Percentiles rank a stretch among this genome's conserved stretches.
phyloP scores from a whole-genome alignment of 2,113 vertebrate species.

The Triplophysa siluroides region DNA sequence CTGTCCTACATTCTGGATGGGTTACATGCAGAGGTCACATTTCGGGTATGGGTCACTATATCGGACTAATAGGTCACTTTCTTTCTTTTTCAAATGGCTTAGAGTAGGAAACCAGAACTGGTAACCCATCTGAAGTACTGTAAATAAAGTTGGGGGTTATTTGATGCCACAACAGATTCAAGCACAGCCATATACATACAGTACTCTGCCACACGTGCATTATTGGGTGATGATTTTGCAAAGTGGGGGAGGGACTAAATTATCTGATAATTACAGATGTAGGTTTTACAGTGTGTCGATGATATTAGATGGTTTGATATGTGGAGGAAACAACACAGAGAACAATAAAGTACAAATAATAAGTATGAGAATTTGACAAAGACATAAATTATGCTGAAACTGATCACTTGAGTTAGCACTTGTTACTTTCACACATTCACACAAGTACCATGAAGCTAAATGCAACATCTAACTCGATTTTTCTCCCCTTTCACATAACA shows the following conservation, averaged over 20 bases:
- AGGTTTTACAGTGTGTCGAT: not conserved
- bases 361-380: no score
- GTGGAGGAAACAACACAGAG: not conserved
- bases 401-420: not conserved
- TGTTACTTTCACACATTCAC: not conserved
- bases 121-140: no score
- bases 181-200: not conserved
- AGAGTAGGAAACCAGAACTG: not conserved
- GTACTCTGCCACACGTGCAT: not conserved
- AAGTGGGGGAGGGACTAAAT: not conserved
- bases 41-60: no score
- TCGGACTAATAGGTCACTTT: no score
- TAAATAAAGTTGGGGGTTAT: no score
- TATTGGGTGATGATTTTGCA: no score
- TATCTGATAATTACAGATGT: not conserved
- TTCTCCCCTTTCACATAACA: slow-evolving; percentile 1
- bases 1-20: no score
- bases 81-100: no score
- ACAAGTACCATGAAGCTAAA: not conserved
- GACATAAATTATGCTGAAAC: not conserved
- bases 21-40: no score
- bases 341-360: not conserved
- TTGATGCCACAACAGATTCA: not conserved
- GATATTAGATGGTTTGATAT: not conserved
- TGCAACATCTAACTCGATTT: not conserved